Base-by-base conservation (phyloP, 2,888 invertebrate genomes). In the Limnephilus rhombicus region DNA sequence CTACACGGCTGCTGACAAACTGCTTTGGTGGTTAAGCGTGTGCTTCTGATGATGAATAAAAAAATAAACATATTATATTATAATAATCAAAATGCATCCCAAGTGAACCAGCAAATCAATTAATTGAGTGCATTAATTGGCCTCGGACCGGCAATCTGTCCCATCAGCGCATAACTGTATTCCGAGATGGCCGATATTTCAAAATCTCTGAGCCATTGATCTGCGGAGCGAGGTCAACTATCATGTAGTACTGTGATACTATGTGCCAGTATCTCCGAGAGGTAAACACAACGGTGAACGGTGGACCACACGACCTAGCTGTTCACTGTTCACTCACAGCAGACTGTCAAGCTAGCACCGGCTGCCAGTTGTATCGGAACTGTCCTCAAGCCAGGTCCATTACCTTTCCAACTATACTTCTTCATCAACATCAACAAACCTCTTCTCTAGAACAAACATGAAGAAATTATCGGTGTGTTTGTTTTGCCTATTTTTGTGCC, bases 201-300 rank as follows among this genome's bases (percentile, higher is more conserved):
- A 18, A 37, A 89, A 89, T 37, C 80, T 80, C 15, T 11, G n/a
- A 89, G 88, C 88, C 88, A 89, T 89, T 89, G 88, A 89, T 89
- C 88, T 89, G 88, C 18, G 80, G 15, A 29, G 53, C 88, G 88
- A 89, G 88, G 88, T 89, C 88, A 89, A 37, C 88, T 49, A 29
- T 13, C 7, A 24, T 68, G 68, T 24, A 24, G 24, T 68, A 9
- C 68, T 68, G 24, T 68, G 68, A 53, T 53, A 53, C 45, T n/a
- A 24, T 18, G 34, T 29, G 24, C 45, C 86, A 24, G 86, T 37
- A 41, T 45, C 85, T 41, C 86, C 49, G 37, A 49, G 86, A 86
- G 85, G 86, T 86, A 45, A 86, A 86, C 45, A 86, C 86, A 86
- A 86, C 86, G 86, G 86, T 86, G 86, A 86, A 86, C 49, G 86